Conservation (phyloP, 2,113 vertebrate genomes). For the Labrus mixtus region DNA sequence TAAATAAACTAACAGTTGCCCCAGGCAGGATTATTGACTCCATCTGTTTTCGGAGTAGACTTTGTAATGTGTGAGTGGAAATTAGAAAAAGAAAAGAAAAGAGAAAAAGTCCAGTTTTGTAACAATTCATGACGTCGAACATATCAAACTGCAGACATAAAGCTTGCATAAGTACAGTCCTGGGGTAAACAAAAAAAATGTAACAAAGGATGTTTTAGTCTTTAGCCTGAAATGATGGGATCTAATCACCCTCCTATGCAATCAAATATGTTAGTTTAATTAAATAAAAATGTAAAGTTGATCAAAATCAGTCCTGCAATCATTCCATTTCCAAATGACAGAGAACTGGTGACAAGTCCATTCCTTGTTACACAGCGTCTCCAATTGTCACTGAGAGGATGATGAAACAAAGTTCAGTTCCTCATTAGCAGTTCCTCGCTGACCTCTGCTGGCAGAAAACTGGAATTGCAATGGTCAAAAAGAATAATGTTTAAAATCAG, state of each 20-base stretch:
- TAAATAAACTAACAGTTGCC: slow-evolving; percentile 62
- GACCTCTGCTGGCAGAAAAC: slow-evolving; percentile 58
- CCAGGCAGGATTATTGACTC: slow-evolving; percentile 33
- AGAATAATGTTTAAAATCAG: neutral
- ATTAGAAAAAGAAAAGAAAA: neutral
- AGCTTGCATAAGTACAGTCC: neutral
- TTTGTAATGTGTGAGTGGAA: slow-evolving; percentile 27
- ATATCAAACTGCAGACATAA: neutral
- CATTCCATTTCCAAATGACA: neutral
- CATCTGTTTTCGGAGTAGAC: slow-evolving; percentile 8
- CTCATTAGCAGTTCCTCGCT: slow-evolving; percentile 22
- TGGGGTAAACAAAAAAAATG: neutral
- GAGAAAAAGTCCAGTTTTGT: neutral
- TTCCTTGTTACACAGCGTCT: slow-evolving; percentile 72
- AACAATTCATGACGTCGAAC: neutral
- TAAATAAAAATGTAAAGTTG: neutral
- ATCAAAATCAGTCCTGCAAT: neutral
- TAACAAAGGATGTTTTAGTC: neutral
- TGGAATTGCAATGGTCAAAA: slow-evolving; percentile 18
- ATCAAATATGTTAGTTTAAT: slow-evolving; percentile 13
- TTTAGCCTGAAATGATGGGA: neutral
- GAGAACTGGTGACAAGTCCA: slow-evolving; percentile 6
- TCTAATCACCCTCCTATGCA: neutral
- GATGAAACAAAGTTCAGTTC: neutral
- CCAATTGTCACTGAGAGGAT: slow-evolving; percentile 44